A percentile compares a stretch with the other conserved stretches of the same genome.
These are phyloP conservation scores for Psophia crepitans DNA, from an alignment of 2,113 vertebrate genomes.

Conservation along the genomic window DNA sequence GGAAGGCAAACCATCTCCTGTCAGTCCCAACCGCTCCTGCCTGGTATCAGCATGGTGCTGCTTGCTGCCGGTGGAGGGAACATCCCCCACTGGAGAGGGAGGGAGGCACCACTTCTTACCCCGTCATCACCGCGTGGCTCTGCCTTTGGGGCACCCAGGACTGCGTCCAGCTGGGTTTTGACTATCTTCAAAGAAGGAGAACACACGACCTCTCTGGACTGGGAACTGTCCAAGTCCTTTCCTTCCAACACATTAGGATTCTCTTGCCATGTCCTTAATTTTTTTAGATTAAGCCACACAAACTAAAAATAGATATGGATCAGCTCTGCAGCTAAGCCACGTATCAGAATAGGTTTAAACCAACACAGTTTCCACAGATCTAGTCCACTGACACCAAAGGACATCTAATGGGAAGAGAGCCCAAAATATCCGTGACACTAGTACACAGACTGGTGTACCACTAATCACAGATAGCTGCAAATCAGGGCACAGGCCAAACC, in stretches of 20 bases:
- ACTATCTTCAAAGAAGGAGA: not conserved
- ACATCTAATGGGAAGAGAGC: not conserved
- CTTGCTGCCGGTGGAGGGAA: fast-evolving
- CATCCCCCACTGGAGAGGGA: not conserved
- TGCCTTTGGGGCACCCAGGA: not conserved
- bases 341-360: not conserved
- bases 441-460: not conserved
- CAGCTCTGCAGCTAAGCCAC: not conserved
- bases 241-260: not conserved
- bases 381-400: not conserved
- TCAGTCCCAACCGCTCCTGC: not conserved
- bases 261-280: not conserved
- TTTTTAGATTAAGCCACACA: not conserved
- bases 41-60: not conserved
- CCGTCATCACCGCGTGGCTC: not conserved
- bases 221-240: not conserved
- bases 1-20: not conserved
- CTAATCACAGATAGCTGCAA: not conserved
- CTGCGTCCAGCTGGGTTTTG: not conserved
- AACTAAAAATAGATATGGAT: not conserved
- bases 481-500: not conserved
- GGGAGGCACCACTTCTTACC: not conserved
- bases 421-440: not conserved
- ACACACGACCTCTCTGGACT: not conserved
- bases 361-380: not conserved